These are phyloP conservation scores for Porites cylindrica DNA, from an alignment of 92 coral and sea anemone genomes.

Conservation along the genomic window DNA sequence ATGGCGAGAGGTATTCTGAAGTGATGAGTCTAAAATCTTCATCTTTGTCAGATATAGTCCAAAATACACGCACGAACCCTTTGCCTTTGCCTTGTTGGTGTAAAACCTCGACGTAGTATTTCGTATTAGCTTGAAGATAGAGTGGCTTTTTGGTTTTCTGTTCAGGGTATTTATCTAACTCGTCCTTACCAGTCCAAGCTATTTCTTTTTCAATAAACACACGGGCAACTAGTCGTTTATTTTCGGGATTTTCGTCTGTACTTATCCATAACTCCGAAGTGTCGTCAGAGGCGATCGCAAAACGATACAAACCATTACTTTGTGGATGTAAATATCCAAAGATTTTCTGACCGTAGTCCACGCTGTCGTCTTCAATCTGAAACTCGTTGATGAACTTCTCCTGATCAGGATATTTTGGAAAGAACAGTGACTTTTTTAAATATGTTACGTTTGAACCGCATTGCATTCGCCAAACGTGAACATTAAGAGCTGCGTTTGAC, in stretches of 20 bases:
- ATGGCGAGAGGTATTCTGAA: slow-evolving; percentile 28
- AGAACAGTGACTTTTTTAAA: slow-evolving; percentile 32
- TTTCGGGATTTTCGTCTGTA: background rate
- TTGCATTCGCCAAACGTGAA: slow-evolving; percentile 51
- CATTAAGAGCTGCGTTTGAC: slow-evolving; percentile 1
- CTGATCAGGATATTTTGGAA: slow-evolving; percentile 50
- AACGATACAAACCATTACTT: slow-evolving; percentile 17
- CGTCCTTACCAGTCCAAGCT: slow-evolving; percentile 4
- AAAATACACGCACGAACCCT: slow-evolving; percentile 27
- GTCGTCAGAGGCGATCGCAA: slow-evolving; percentile 40
- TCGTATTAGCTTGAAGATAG: background rate
- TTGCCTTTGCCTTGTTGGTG: slow-evolving; percentile 47
- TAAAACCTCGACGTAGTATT: slow-evolving; percentile 54
- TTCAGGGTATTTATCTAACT: slow-evolving; percentile 27
- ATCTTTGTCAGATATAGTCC: slow-evolving; percentile 37
- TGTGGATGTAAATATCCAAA: slow-evolving; percentile 49
- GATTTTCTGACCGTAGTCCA: slow-evolving; percentile 44
- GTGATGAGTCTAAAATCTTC: slow-evolving; percentile 42
- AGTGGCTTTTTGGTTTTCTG: background rate
- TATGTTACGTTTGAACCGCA: slow-evolving; percentile 36
- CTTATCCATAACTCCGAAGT: slow-evolving; percentile 53
- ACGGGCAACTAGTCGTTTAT: background rate
- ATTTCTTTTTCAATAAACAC: background rate
- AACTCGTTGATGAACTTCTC: slow-evolving; percentile 16
- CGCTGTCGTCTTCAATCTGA: slow-evolving; percentile 2